Base-by-base conservation (phyloP, 2,888 invertebrate genomes). In the Stramonita haemastoma region DNA sequence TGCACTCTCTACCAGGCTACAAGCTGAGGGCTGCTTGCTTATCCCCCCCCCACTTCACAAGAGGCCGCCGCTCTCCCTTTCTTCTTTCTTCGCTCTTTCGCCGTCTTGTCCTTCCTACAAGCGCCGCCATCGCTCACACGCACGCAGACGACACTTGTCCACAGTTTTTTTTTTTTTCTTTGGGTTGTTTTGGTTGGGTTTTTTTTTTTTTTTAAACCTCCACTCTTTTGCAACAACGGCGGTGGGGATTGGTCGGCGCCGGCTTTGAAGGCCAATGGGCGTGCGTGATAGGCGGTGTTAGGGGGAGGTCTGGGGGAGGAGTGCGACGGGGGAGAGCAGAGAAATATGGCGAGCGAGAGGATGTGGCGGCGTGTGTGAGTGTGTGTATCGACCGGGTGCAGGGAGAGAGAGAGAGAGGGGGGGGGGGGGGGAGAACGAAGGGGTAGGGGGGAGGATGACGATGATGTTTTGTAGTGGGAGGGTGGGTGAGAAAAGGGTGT, bases 281-380 rank as follows among this genome's bases (percentile, higher is more conserved):
- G 87, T 79, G 32, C 56, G 87, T 32, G 87, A 87, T 87, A 87
- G 87, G 87, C 87, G 73, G 66, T 32, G 73, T 87, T 87, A 66
- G 46, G 22, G 66, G 85, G 85, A 17, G 66, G 46, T 13, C 5
- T 15, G 66, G 66, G 1, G 26, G 26, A 66, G 87, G 46, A 19
- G 19, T 15, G 66, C 17, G 66, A 1, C 5, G 66, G 66, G 66
- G 66, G 26, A 66, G 26, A 66, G 17, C 15, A 66, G 66, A 26
- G 81, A 17, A 46, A 79, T 79, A 22, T n/a, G 87, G 73, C 77
- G 32, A 36, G 87, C 77, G 77, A 34, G 29, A 26, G 87, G 46
- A n/a, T 15, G 79, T 17, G 29, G 73, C 26, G 73, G 73, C 73
- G 73, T 77, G 73, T 26, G 66, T 46, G 46, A n/a, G 73, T 8